Conservation (phyloP, 2,113 vertebrate species). For the Macaca mulatta region DNA sequence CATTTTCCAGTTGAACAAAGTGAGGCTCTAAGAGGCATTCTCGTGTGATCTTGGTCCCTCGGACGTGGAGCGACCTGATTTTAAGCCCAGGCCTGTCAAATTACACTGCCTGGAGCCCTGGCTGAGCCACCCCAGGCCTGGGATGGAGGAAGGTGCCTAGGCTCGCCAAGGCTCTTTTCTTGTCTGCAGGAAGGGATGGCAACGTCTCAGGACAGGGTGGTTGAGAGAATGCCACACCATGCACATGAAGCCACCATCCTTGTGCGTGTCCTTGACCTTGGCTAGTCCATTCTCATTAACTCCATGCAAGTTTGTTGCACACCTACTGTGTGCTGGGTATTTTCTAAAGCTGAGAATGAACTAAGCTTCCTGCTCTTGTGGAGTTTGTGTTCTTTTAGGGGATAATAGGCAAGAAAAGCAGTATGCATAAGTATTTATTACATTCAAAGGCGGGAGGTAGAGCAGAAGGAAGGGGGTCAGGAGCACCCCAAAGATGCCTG, state of each 20-base stretch:
- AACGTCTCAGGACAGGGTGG: fast-evolving
- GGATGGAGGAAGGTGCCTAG: not conserved
- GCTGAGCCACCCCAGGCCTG: fast-evolving
- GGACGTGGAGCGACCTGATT: fast-evolving
- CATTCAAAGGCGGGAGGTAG: fast-evolving
- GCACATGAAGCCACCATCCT: fast-evolving
- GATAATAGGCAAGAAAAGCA: not conserved
- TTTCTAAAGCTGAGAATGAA: not conserved
- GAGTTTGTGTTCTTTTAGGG: fast-evolving
- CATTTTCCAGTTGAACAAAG: not conserved
- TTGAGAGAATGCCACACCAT: fast-evolving
- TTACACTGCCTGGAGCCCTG: too few relatives aligned
- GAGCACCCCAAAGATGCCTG: not conserved
- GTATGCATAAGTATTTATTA: not conserved
- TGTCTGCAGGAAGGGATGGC: not conserved
- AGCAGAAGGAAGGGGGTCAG: not conserved
- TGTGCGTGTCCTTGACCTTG: fast-evolving
- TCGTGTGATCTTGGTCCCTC: not conserved
- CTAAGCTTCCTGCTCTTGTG: not conserved
- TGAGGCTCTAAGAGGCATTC: not conserved
- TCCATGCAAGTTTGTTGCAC: fast-evolving
- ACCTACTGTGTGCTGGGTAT: too few relatives aligned
- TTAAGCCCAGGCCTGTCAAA: not conserved
- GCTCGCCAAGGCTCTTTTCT: fast-evolving
- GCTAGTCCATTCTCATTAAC: too few relatives aligned